Percentiles rank a stretch among this genome's conserved stretches.
Evolutionary conservation across 2,888 invertebrate genomes (phyloP).

Genomic region (Anthophora plumipes): DNA sequence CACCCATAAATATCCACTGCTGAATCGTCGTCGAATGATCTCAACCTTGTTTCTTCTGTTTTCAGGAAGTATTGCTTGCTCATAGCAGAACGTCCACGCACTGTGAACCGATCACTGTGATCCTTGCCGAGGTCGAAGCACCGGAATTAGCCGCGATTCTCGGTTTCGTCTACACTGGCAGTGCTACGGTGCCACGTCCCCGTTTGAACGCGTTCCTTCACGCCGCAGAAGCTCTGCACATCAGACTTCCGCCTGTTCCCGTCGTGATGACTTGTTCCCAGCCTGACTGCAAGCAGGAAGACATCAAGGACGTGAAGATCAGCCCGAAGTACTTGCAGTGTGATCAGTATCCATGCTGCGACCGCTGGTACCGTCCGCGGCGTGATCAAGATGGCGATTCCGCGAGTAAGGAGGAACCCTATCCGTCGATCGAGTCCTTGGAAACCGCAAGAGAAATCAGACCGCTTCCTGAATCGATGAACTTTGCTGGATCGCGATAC

Average conservation of each 20-base stretch:
- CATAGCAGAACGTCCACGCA: constrained; percentile 75
- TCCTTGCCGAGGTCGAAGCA: constrained; percentile 88
- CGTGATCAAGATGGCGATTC: constrained; percentile 31
- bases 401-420: constrained; percentile 48
- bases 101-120: constrained; percentile 87
- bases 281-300: constrained; percentile 70
- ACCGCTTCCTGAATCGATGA: constrained; percentile 53
- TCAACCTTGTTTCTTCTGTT: constrained; percentile 10
- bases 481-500: constrained; percentile 48
- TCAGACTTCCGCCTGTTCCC: constrained; percentile 77
- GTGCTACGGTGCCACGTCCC: constrained; percentile 87
- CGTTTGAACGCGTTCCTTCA: constrained; percentile 87
- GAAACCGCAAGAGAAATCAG: constrained; percentile 37
- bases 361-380: constrained; percentile 54
- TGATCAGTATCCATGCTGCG: constrained; percentile 73
- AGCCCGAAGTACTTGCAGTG: constrained; percentile 73
- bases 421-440: constrained; percentile 33
- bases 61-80: constrained; percentile 81
- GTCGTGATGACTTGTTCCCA: constrained; percentile 52
- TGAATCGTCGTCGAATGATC: constrained; percentile 2
- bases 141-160: constrained; percentile 88
- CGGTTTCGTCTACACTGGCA: constrained; percentile 90
- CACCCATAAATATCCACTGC: constrained; percentile 26
- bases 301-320: constrained; percentile 73
- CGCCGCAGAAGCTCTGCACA: constrained; percentile 84